phyloP scores from a whole-genome alignment of 1,140 invertebrate genomes.

The Euura saliciscinereae region DNA sequence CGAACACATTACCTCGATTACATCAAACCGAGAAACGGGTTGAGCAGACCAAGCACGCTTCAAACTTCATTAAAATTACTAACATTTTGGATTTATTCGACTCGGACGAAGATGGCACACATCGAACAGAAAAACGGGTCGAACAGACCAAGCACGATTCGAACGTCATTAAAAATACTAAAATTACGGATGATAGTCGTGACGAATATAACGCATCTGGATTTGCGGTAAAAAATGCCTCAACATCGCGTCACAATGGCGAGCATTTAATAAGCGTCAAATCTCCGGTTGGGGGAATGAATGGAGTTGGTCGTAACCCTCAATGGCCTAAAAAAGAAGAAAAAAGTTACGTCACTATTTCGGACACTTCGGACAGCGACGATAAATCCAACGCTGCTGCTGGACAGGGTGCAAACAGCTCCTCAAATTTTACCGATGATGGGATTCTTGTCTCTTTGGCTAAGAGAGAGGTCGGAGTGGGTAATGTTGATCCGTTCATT shows the following conservation, averaged over 20 bases:
- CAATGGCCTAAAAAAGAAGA: background rate
- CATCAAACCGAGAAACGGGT: too few relatives aligned
- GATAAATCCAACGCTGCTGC: background rate
- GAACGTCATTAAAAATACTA: too few relatives aligned
- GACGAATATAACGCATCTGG: background rate
- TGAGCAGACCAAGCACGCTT: too few relatives aligned
- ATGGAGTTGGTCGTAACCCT: background rate
- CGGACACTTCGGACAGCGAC: background rate
- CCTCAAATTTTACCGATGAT: constrained; percentile 23
- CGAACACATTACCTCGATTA: too few relatives aligned
- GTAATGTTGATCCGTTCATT: constrained; percentile 30
- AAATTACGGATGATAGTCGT: too few relatives aligned
- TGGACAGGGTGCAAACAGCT: background rate
- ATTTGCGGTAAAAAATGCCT: background rate
- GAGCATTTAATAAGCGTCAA: background rate
- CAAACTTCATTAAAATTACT: too few relatives aligned
- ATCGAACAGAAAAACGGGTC: too few relatives aligned
- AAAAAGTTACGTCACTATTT: background rate
- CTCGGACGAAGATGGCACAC: too few relatives aligned
- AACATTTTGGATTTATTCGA: too few relatives aligned
- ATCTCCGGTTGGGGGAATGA: background rate
- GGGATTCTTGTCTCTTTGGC: constrained; percentile 18
- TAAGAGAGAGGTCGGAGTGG: constrained; percentile 29
- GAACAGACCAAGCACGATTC: too few relatives aligned
- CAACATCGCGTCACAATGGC: background rate